Evolutionary conservation across 2,113 vertebrate genomes (phyloP).

Genomic region (Pseudonaja textilis): DNA sequence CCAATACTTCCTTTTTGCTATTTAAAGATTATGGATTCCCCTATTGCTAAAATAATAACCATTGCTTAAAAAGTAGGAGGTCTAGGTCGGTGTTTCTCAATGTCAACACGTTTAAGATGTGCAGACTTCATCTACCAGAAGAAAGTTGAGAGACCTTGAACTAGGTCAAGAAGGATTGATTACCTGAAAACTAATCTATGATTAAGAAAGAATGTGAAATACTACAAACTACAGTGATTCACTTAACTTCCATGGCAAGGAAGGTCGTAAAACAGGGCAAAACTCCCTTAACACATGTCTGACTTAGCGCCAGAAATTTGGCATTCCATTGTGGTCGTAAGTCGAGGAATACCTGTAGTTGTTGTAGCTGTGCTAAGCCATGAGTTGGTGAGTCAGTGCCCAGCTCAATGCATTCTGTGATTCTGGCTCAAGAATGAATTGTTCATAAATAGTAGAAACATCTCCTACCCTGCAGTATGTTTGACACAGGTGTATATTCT

Average conservation of each 20-base stretch:
- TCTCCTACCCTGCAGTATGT: neutral
- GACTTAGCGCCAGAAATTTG: no score
- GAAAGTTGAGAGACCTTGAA: neutral
- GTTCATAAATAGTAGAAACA: fast-evolving
- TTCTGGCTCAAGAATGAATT: neutral
- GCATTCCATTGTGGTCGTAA: no score
- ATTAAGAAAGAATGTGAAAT: neutral
- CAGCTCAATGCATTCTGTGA: neutral
- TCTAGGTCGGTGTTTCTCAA: neutral
- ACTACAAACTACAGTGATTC: neutral
- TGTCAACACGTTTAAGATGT: neutral
- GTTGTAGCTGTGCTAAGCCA: neutral
- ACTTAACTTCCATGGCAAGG: no score
- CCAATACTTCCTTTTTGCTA: neutral
- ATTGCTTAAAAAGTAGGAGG: fast-evolving
- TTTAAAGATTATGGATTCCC: neutral
- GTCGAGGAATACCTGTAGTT: neutral
- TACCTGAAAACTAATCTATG: neutral
- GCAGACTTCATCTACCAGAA: neutral
- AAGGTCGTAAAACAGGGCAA: no score
- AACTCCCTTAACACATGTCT: no score
- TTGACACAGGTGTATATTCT: slow-evolving; percentile 4
- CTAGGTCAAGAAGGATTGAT: neutral
- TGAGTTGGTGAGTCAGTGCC: neutral
- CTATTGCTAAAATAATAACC: neutral